Conservation (phyloP, 2,113 vertebrate species). For the Dasypus novemcinctus region DNA sequence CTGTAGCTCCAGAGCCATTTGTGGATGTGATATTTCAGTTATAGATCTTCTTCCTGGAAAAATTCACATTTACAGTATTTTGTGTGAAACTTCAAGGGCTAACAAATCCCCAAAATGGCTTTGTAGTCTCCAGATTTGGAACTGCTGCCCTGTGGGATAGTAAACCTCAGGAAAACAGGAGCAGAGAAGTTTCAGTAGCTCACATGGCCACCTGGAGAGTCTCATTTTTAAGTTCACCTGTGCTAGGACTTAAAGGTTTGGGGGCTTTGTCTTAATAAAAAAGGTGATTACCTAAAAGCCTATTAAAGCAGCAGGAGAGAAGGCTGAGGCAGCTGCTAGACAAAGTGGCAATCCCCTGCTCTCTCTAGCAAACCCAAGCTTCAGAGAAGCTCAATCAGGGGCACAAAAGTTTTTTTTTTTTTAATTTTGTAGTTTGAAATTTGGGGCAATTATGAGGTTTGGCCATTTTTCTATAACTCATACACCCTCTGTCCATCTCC, state of each 20-base stretch:
- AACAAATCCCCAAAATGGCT: neutral
- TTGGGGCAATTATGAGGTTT: neutral
- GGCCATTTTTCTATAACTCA: conserved; percentile 47
- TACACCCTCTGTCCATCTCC: neutral
- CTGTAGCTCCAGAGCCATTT: neutral
- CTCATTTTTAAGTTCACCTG: conserved; percentile 63
- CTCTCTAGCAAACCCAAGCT: neutral
- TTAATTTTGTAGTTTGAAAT: conserved; percentile 31
- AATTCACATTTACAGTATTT: conserved; percentile 11
- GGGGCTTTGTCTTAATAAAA: conserved; percentile 73
- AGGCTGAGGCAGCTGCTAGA: conserved; percentile 67
- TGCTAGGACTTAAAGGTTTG: conserved; percentile 64
- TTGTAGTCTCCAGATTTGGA: neutral
- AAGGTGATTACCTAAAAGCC: conserved; percentile 66
- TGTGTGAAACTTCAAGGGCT: conserved; percentile 14
- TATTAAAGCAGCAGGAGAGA: conserved; percentile 64
- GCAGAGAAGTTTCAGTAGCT: conserved; percentile 15
- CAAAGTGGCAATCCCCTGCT: neutral
- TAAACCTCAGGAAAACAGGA: conserved; percentile 18
- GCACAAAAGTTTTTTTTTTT: conserved; percentile 28
- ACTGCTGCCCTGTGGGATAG: neutral
- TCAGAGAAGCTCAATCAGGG: neutral
- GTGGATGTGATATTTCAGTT: neutral
- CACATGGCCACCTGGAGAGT: conserved; percentile 1
- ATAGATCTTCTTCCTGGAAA: neutral